phyloP scores from a whole-genome alignment of 92 coral and sea anemone species.

The Chrysogorgia sp. region DNA sequence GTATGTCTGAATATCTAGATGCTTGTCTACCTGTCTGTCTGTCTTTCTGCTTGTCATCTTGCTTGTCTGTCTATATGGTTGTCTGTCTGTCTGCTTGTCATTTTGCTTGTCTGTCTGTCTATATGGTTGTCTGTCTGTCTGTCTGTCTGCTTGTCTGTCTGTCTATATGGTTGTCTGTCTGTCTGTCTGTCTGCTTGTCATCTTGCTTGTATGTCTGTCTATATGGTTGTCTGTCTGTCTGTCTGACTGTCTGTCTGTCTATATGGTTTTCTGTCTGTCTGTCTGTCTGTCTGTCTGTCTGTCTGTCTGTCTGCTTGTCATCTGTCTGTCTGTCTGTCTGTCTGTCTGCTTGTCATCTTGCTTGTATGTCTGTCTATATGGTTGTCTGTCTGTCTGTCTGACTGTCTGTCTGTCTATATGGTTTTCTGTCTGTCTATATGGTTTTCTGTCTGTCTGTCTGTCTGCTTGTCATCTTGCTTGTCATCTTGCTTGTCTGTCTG shows the following conservation, averaged over 20 bases:
- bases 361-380: too few relatives aligned
- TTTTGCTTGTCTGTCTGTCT: background rate
- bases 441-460: too few relatives aligned
- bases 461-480: too few relatives aligned
- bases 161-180: too few relatives aligned
- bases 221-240: too few relatives aligned
- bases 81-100: slow-evolving; percentile 1
- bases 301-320: background rate
- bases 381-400: too few relatives aligned
- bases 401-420: too few relatives aligned
- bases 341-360: slow-evolving; percentile 8
- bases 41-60: background rate
- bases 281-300: background rate
- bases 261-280: background rate
- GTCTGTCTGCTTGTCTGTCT: background rate
- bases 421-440: too few relatives aligned
- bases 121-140: background rate
- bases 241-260: too few relatives aligned
- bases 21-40: background rate
- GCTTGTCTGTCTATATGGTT: background rate
- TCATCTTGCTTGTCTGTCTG: too few relatives aligned
- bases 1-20: background rate
- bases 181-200: too few relatives aligned
- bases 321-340: background rate
- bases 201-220: too few relatives aligned